phyloP scores from a whole-genome alignment of 2,113 vertebrate genomes.

The Falco punctatus region DNA sequence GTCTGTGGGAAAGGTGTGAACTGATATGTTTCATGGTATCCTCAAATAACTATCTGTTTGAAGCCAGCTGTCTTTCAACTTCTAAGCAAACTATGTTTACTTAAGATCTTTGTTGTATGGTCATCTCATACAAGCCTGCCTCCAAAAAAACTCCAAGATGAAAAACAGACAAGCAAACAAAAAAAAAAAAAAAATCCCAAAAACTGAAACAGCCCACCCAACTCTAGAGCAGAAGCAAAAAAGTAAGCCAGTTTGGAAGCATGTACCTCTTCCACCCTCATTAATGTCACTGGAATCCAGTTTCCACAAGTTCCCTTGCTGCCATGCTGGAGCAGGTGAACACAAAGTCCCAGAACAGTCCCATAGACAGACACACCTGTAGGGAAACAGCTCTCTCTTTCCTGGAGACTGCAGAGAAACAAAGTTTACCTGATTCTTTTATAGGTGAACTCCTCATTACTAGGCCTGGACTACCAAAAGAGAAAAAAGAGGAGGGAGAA shows the following conservation, averaged over 20 bases:
- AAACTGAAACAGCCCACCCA: not conserved
- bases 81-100: not conserved
- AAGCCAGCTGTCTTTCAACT: conserved; percentile 7
- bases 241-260: not conserved
- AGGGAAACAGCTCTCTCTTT: not conserved
- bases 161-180: not conserved
- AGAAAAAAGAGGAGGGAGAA: not conserved
- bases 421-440: not conserved
- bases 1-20: not conserved
- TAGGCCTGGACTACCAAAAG: not conserved
- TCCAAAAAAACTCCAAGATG: not conserved
- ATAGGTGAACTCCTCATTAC: not conserved
- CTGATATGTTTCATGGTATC: not conserved
- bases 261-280: not conserved
- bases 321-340: not conserved
- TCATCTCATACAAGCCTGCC: not conserved
- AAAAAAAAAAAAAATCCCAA: not conserved
- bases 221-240: not conserved
- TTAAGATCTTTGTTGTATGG: not conserved
- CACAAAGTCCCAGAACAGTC: not conserved
- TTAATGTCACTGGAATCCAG: not conserved
- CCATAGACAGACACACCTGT: not conserved
- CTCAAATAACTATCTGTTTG: not conserved
- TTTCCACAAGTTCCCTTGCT: not conserved
- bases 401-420: not conserved